Evolutionary conservation across 2,888 invertebrate species (phyloP).

Genomic region (Clistopyga incitator): DNA sequence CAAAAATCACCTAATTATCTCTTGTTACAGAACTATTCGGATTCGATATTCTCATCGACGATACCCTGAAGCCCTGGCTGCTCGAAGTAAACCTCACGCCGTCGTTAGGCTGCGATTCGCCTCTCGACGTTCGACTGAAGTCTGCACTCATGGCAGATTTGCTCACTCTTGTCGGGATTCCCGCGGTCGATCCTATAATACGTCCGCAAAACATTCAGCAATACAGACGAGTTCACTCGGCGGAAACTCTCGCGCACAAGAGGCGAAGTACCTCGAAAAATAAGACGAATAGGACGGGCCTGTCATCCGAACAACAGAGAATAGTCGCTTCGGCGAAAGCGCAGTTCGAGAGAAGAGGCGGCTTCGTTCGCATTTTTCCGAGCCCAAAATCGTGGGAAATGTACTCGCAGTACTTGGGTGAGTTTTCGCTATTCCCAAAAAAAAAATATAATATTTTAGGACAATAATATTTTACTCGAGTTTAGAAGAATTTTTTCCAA

Average conservation of each 20-base stretch:
- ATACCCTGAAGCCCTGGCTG: conserved; percentile 96
- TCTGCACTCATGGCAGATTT: conserved; percentile 96
- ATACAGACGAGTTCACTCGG: conserved; percentile 91
- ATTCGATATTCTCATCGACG: conserved; percentile 97
- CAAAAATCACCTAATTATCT: background rate
- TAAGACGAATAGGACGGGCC: conserved; percentile 82
- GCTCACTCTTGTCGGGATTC: conserved; percentile 95
- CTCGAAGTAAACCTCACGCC: conserved; percentile 98
- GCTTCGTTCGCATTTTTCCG: conserved; percentile 96
- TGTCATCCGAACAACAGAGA: conserved; percentile 92
- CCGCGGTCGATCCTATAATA: conserved; percentile 90
- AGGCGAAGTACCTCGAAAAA: conserved; percentile 81
- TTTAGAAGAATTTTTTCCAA: background rate
- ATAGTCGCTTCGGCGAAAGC: conserved; percentile 90
- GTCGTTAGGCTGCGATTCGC: conserved; percentile 95
- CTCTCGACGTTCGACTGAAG: conserved; percentile 96
- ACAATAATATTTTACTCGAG: background rate
- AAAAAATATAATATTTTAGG: background rate
- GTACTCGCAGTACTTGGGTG: conserved; percentile 91
- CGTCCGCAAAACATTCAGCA: conserved; percentile 85
- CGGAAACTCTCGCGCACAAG: conserved; percentile 87
- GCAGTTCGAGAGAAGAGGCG: conserved; percentile 93
- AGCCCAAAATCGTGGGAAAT: conserved; percentile 94
- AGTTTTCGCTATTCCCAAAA: conserved; percentile 44
- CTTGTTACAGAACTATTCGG: conserved; percentile 92